Percentiles rank a stretch among this genome's conserved stretches.
Evolutionary conservation across 1,140 invertebrate species (phyloP).

Genomic region (Saccostrea cuccullata): DNA sequence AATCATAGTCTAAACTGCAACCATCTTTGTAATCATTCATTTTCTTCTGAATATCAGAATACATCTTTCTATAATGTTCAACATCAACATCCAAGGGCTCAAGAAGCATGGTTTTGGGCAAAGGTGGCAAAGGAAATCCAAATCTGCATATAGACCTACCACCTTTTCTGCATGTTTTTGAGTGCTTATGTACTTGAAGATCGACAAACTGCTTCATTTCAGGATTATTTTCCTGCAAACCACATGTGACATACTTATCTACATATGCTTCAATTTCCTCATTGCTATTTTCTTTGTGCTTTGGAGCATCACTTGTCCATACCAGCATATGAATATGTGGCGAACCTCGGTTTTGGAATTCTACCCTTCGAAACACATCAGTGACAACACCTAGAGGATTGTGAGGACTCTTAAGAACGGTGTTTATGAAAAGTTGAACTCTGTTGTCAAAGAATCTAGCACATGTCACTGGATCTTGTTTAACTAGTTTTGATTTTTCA

Average conservation of each 20-base stretch:
- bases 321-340: constrained; percentile 55
- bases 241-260: constrained; percentile 54
- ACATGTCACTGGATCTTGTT: constrained; percentile 59
- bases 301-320: constrained; percentile 50
- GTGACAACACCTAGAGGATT: constrained; percentile 48
- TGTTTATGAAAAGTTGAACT: constrained; percentile 51
- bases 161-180: constrained; percentile 60
- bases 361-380: constrained; percentile 48
- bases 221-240: constrained; percentile 37
- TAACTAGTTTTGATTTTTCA: constrained; percentile 46
- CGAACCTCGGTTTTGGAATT: constrained; percentile 55
- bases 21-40: constrained; percentile 48
- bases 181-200: constrained; percentile 59
- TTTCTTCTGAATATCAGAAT: constrained; percentile 36
- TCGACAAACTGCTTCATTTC: constrained; percentile 49
- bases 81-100: constrained; percentile 54
- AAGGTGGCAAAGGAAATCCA: constrained; percentile 58
- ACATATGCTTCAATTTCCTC: constrained; percentile 41
- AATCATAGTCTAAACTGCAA: constrained; percentile 44
- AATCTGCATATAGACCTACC: constrained; percentile 55
- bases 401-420: constrained; percentile 45
- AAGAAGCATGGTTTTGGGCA: constrained; percentile 57
- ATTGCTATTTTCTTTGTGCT: constrained; percentile 31
- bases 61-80: constrained; percentile 45
- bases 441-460: constrained; percentile 53